phyloP scores from a whole-genome alignment of 2,888 invertebrate species.

The Perdita meconis region DNA sequence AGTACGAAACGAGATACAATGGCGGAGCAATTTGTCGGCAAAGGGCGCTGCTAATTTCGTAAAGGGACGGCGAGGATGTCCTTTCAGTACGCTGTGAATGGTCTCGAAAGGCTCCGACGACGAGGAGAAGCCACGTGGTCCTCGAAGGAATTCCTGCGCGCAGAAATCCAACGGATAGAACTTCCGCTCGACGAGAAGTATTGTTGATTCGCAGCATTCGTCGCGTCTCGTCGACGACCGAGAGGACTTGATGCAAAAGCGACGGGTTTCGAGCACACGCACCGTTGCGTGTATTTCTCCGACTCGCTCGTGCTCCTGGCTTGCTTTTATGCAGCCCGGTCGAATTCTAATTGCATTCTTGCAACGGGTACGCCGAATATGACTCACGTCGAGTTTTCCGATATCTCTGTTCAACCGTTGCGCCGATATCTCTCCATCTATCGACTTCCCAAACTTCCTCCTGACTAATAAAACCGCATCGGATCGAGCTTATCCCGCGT shows the following conservation, averaged over 20 bases:
- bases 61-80: not conserved
- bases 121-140: not conserved
- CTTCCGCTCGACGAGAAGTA: not conserved
- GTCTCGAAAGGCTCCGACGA: not conserved
- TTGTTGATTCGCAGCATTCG: conserved; percentile 30
- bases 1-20: not conserved
- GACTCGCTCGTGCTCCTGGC: conserved; percentile 16
- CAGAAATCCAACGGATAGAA: conserved; percentile 3
- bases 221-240: conserved; percentile 17
- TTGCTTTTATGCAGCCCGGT: not conserved
- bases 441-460: no score
- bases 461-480: no score
- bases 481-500: no score
- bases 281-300: conserved; percentile 21
- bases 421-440: no score
- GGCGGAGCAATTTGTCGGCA: not conserved
- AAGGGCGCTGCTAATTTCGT: not conserved
- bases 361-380: no score
- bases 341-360: conserved; percentile 46
- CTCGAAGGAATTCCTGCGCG: conserved; percentile 2
- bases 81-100: not conserved
- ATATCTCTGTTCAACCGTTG: no score
- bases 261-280: conserved; percentile 17
- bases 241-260: not conserved
- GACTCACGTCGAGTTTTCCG: no score